phyloP scores from a whole-genome alignment of 2,888 invertebrate genomes.

The Eupithecia dodoneata region DNA sequence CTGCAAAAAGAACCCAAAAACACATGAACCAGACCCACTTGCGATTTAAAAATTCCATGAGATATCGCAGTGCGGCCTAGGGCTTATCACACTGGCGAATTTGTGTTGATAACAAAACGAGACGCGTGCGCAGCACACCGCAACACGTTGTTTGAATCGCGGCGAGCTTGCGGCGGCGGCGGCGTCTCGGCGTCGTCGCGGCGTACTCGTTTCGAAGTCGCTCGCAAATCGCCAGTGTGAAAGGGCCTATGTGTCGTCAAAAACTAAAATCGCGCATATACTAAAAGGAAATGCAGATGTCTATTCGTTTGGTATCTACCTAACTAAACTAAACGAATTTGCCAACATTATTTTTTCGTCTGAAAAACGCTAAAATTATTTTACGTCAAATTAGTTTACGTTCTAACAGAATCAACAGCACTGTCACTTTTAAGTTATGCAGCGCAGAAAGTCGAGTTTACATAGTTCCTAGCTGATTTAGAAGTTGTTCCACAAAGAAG shows the following conservation, averaged over 20 bases:
- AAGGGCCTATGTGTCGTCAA: background rate
- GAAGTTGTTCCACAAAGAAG: conserved; percentile 58
- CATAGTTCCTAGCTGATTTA: conserved; percentile 54
- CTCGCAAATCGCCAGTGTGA: no score
- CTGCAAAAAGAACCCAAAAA: background rate
- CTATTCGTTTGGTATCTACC: background rate
- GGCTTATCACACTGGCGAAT: no score
- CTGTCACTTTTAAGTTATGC: background rate
- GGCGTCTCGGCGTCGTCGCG: no score
- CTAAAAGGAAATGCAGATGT: background rate
- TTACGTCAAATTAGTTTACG: background rate
- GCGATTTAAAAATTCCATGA: background rate
- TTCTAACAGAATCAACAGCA: background rate
- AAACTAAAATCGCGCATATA: background rate
- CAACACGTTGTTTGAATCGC: no score
- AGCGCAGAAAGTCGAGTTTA: background rate
- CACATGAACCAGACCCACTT: background rate
- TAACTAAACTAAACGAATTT: background rate
- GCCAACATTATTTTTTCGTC: background rate
- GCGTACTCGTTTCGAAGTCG: no score
- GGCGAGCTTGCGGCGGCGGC: no score
- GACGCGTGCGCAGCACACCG: no score
- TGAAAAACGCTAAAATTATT: background rate
- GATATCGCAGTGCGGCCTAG: background rate
- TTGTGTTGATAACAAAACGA: no score